phyloP scores from a whole-genome alignment of 2,797 vertebrate species.

The Enteromius radiatus region DNA sequence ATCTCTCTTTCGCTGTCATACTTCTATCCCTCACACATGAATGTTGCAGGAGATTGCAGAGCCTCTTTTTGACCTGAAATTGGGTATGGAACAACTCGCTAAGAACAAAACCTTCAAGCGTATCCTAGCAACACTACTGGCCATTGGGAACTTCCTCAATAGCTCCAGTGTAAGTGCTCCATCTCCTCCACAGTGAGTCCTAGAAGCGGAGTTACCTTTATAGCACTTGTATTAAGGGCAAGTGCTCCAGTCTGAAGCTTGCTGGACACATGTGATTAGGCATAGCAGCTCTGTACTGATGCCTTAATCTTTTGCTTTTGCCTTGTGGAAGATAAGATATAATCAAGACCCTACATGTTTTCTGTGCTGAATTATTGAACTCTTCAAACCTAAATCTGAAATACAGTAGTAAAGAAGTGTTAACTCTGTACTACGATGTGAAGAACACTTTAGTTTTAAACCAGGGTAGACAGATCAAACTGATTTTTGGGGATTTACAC shows the following conservation, averaged over 20 bases:
- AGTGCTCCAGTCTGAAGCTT: slow-evolving; percentile 30
- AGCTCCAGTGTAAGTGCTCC: slow-evolving; percentile 82
- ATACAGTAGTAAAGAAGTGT: too few relatives aligned
- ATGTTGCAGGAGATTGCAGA: slow-evolving; percentile 89
- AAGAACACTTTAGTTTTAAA: background rate
- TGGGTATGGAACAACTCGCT: slow-evolving; percentile 95
- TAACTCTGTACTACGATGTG: background rate
- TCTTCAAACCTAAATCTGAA: background rate
- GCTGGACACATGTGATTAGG: slow-evolving; percentile 5
- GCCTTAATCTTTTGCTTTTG: slow-evolving; percentile 35
- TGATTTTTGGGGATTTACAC: background rate
- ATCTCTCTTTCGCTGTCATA: slow-evolving; percentile 20
- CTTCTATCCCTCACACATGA: slow-evolving; percentile 1
- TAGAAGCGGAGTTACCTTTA: slow-evolving; percentile 36
- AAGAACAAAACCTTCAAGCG: slow-evolving; percentile 91
- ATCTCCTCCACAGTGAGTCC: background rate
- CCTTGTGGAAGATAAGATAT: slow-evolving; percentile 3
- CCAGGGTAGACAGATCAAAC: background rate
- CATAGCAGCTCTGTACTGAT: background rate
- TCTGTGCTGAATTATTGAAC: slow-evolving; percentile 18
- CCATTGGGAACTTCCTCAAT: slow-evolving; percentile 96
- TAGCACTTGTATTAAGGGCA: background rate
- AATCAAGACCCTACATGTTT: slow-evolving; percentile 8
- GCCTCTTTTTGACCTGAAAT: slow-evolving; percentile 93
- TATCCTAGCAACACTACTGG: slow-evolving; percentile 90